phyloP scores from a whole-genome alignment of 2,888 invertebrate species.

The Aspidiotus destructor region DNA sequence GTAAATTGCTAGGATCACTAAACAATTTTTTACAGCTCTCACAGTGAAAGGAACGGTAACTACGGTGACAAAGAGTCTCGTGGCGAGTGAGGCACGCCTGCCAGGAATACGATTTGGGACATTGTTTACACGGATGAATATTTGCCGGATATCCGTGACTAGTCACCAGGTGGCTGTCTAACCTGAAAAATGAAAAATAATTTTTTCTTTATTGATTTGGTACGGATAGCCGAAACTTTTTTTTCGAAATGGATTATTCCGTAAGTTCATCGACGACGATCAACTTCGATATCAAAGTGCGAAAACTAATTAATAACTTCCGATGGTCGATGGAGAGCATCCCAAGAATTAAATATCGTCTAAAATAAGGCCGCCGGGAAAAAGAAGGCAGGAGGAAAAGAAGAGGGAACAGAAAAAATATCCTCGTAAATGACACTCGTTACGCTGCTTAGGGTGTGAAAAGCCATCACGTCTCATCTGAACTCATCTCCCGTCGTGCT shows the following conservation, averaged over 20 bases:
- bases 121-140: constrained; percentile 73
- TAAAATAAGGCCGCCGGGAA: not conserved
- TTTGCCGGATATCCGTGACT: constrained; percentile 68
- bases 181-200: constrained; percentile 46
- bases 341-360: not conserved
- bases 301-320: too few species aligned
- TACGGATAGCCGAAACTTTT: too few species aligned
- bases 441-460: constrained; percentile 9
- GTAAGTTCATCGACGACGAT: too few species aligned
- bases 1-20: constrained; percentile 91
- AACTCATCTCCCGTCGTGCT: constrained; percentile 28
- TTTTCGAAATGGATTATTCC: too few species aligned
- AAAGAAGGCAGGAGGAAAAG: not conserved
- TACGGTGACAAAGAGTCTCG: constrained; percentile 68
- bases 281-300: too few species aligned
- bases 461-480: constrained; percentile 22
- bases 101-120: constrained; percentile 72
- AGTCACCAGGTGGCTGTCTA: constrained; percentile 70
- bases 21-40: constrained; percentile 88
- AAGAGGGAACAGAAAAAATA: not conserved
- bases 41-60: constrained; percentile 78
- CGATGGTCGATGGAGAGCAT: too few species aligned
- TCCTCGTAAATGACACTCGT: constrained; percentile 11
- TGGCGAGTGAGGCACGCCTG: constrained; percentile 72
- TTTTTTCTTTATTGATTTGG: too few species aligned